Percentiles rank a stretch among this genome's conserved stretches.
phyloP scores from a whole-genome alignment of 2,113 vertebrate genomes.

The Sphyrna mokarran region DNA sequence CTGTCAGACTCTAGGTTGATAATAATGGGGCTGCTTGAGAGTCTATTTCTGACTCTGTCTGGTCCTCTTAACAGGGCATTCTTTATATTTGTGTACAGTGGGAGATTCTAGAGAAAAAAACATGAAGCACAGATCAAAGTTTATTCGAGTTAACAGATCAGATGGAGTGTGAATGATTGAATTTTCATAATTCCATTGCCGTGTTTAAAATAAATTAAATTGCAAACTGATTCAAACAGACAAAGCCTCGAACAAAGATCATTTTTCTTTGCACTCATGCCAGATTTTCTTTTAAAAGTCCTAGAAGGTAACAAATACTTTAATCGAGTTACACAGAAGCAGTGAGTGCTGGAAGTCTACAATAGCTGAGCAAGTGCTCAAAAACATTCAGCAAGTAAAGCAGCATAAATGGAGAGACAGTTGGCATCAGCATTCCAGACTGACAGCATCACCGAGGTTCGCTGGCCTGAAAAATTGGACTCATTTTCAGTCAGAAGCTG shows the following conservation, averaged over 20 bases:
- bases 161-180: neutral
- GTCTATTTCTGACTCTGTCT: neutral
- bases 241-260: neutral
- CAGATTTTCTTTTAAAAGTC: neutral
- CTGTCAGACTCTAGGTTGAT: neutral
- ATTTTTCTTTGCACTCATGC: neutral
- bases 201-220: neutral
- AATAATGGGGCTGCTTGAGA: neutral
- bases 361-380: neutral
- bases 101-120: neutral
- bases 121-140: neutral
- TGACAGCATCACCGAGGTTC: neutral
- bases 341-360: neutral
- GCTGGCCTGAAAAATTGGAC: neutral
- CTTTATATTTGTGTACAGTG: neutral
- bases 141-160: neutral
- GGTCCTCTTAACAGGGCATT: neutral
- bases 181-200: neutral
- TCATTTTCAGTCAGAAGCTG: no score
- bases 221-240: neutral
- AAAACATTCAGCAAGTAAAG: neutral
- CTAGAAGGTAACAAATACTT: neutral
- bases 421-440: neutral
- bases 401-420: neutral
- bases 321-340: neutral